Conservation (phyloP, 2,888 invertebrate species). For the Eledona agricola region DNA sequence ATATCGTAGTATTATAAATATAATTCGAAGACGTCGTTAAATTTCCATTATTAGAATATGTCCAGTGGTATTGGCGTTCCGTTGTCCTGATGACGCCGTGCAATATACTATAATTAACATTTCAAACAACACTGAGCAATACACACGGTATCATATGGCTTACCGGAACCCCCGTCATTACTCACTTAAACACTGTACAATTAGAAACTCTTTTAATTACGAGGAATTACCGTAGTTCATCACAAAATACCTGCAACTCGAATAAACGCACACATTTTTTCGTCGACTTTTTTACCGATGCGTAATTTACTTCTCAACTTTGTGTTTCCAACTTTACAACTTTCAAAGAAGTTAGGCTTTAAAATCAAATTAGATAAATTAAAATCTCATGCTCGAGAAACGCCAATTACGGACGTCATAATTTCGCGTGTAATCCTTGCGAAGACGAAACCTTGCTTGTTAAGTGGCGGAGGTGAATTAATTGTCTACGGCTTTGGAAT, state of each 20-base stretch:
- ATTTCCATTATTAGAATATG: constrained; percentile 23
- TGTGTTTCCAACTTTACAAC: constrained; percentile 17
- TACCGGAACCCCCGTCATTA: constrained; percentile 30
- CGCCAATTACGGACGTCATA: constrained; percentile 21
- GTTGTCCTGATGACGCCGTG: constrained; percentile 37
- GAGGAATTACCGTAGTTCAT: constrained; percentile 11
- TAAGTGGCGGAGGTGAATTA: constrained; percentile 15
- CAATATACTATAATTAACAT: constrained; percentile 35
- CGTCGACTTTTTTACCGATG: constrained; percentile 1
- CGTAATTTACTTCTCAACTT: constrained; percentile 24
- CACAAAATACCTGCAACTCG: constrained; percentile 7
- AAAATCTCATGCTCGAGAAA: constrained; percentile 27
- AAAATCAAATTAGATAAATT: constrained; percentile 30
- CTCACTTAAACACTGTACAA: constrained; percentile 20
- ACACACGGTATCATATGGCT: constrained; percentile 34
- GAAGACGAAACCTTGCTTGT: constrained; percentile 8
- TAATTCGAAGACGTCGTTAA: constrained; percentile 15
- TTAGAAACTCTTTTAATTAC: constrained; percentile 24
- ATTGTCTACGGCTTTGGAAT: constrained; percentile 15
- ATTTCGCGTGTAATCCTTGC: constrained; percentile 23
- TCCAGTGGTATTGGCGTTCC: constrained; percentile 13
- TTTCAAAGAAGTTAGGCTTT: constrained; percentile 28
- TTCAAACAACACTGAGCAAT: constrained; percentile 30
- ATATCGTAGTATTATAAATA: too few relatives aligned
- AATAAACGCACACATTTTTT: neutral